Evolutionary conservation across 2,797 vertebrate species (phyloP).

Genomic region (Chelonia mydas): DNA sequence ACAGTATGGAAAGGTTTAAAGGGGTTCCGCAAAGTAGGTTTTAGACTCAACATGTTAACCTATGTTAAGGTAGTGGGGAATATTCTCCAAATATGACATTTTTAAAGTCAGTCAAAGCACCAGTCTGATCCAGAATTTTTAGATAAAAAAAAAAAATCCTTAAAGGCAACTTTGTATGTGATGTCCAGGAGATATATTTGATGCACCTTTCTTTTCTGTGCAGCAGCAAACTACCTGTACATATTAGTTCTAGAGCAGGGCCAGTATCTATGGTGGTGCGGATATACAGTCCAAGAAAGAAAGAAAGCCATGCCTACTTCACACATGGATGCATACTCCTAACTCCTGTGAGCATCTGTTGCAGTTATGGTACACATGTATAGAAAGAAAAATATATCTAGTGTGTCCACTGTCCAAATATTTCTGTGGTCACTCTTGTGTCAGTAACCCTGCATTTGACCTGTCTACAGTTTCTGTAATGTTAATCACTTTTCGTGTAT

Average conservation of each 20-base stretch:
- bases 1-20: accelerated
- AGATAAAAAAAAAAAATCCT: not conserved
- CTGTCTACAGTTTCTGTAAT: not conserved
- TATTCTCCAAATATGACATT: not conserved
- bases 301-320: not conserved
- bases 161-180: not conserved
- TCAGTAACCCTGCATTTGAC: not conserved
- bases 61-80: not conserved
- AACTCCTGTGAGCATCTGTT: not conserved
- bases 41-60: not conserved
- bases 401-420: not conserved
- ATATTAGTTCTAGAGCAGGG: not conserved
- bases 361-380: not conserved
- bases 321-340: not conserved
- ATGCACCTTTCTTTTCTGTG: not conserved
- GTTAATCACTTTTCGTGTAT: not conserved
- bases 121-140: not conserved
- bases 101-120: not conserved
- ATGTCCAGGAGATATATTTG: accelerated
- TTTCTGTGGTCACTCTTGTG: not conserved
- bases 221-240: accelerated
- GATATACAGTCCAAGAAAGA: not conserved
- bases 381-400: not conserved
- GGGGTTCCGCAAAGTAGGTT: accelerated
- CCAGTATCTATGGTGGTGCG: not conserved